These are phyloP conservation scores for Gallinago stenura DNA, from an alignment of 2,797 vertebrate species.

Conservation along the genomic window DNA sequence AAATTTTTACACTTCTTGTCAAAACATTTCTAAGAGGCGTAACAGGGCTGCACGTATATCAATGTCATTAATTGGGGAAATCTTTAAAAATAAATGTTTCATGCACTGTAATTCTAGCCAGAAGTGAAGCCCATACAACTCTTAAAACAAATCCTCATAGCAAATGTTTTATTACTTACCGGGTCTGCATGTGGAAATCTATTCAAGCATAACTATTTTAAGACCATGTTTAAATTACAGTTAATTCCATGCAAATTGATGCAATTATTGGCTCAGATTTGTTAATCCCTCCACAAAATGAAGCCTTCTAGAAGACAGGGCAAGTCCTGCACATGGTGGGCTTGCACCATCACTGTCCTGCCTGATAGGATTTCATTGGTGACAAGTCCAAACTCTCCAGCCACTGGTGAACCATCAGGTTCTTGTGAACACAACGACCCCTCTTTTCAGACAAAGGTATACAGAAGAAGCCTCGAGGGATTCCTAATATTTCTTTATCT, in stretches of 20 bases:
- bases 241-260: conserved; percentile 25
- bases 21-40: conserved; percentile 20
- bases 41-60: not conserved
- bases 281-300: not conserved
- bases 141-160: conserved; percentile 13
- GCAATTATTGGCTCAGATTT: not conserved
- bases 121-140: not conserved
- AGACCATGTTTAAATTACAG: conserved; percentile 24
- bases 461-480: not conserved
- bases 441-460: not conserved
- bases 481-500: not conserved
- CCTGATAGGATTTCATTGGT: not conserved
- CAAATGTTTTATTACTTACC: not conserved
- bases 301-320: not conserved
- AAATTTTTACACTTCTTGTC: not conserved
- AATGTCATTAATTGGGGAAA: conserved; percentile 9
- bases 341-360: not conserved
- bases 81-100: conserved; percentile 29
- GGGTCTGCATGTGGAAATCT: not conserved
- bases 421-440: not conserved
- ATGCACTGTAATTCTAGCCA: conserved; percentile 18
- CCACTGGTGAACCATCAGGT: not conserved
- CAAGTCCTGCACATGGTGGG: accelerated
- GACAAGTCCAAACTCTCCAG: not conserved
- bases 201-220: conserved; percentile 19